These are phyloP conservation scores for Lithobates pipiens DNA, from an alignment of 2,797 vertebrate genomes.

Conservation along the genomic window DNA sequence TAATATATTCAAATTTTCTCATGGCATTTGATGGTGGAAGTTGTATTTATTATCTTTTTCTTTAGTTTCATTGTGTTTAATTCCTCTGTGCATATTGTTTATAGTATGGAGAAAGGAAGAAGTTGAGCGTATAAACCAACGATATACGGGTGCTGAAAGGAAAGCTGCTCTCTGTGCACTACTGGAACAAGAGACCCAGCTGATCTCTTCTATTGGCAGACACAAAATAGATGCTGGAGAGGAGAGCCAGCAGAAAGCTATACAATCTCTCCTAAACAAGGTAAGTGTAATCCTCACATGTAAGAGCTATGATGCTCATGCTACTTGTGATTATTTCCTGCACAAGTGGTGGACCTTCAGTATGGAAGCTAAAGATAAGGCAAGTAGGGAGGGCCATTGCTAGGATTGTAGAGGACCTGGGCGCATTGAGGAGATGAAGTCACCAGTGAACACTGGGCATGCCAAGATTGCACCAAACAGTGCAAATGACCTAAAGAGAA, in stretches of 20 bases:
- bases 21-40: background rate
- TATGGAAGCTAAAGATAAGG: no score
- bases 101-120: slow-evolving; percentile 88
- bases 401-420: no score
- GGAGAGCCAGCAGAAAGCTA: slow-evolving; percentile 73
- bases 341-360: background rate
- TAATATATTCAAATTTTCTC: no score
- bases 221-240: slow-evolving; percentile 72
- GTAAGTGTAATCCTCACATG: slow-evolving; percentile 59
- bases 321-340: background rate
- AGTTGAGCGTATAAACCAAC: slow-evolving; percentile 75
- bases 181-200: slow-evolving; percentile 84
- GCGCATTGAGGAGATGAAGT: no score
- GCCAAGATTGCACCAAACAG: no score
- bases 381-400: no score
- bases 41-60: background rate
- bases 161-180: slow-evolving; percentile 87
- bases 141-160: slow-evolving; percentile 81
- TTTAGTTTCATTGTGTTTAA: background rate
- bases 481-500: no score
- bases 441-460: no score
- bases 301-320: background rate
- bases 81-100: slow-evolving; percentile 28
- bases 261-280: slow-evolving; percentile 84
- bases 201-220: slow-evolving; percentile 83